These are phyloP conservation scores for Cotesia glomerata DNA, from an alignment of 1,140 invertebrate species.

Conservation along the genomic window DNA sequence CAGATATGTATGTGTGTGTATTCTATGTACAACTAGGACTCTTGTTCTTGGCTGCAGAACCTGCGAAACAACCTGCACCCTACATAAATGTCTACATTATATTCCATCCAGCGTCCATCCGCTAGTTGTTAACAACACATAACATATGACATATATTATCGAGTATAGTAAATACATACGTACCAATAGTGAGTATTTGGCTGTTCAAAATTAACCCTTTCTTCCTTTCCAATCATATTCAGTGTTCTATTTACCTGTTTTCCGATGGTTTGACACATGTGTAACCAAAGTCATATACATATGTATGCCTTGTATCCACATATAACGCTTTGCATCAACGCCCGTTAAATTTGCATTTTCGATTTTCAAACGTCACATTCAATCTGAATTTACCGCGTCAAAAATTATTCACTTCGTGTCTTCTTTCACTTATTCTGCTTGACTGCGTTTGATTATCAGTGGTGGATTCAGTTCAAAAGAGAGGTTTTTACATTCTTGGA, in stretches of 20 bases:
- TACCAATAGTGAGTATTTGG: not conserved
- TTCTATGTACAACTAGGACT: not conserved
- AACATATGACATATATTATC: not conserved
- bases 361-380: too few species aligned
- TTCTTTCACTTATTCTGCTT: too few species aligned
- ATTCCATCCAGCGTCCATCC: not conserved
- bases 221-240: not conserved
- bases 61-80: slow-evolving; percentile 15
- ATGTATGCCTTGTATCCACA: not conserved
- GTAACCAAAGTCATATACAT: not conserved
- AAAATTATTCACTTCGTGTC: too few species aligned
- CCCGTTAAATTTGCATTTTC: not conserved
- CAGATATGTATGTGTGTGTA: not conserved
- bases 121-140: not conserved
- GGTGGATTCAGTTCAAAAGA: too few species aligned
- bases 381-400: too few species aligned
- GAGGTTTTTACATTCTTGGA: too few species aligned
- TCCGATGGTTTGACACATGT: slow-evolving; percentile 15
- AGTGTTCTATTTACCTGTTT: not conserved
- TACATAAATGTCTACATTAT: not conserved
- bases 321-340: slow-evolving; percentile 20
- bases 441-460: too few species aligned
- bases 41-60: slow-evolving; percentile 17
- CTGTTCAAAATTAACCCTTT: not conserved
- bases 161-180: not conserved